These are phyloP conservation scores for Chloropsis cyanopogon DNA, from an alignment of 2,113 vertebrate genomes.

Conservation along the genomic window DNA sequence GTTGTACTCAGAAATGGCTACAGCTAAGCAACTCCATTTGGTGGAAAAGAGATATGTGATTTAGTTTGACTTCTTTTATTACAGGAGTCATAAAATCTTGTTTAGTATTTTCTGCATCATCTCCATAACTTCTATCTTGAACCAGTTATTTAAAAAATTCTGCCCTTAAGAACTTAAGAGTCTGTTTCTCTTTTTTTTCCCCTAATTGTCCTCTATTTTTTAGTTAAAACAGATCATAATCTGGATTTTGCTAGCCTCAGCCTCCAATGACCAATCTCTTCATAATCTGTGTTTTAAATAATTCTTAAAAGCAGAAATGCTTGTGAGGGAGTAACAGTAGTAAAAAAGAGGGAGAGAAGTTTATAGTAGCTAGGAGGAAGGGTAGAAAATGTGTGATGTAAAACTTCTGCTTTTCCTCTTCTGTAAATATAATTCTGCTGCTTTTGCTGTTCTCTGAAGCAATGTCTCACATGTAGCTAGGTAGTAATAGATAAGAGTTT, in stretches of 20 bases:
- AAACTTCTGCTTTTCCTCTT: background rate
- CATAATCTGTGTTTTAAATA: background rate
- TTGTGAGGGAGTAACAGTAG: background rate
- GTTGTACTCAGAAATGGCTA: background rate
- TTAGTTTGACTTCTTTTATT: background rate
- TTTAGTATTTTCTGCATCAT: background rate
- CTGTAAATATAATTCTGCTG: background rate
- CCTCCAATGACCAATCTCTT: background rate
- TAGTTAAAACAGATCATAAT: background rate
- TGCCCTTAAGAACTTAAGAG: background rate
- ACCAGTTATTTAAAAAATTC: background rate
- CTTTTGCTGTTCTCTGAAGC: background rate
- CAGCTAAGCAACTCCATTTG: background rate
- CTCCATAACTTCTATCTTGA: background rate
- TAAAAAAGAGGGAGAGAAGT: background rate
- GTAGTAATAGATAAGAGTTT: background rate
- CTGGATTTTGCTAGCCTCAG: background rate
- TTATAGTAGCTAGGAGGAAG: background rate
- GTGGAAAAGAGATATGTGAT: background rate
- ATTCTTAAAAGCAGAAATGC: background rate
- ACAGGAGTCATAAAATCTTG: background rate
- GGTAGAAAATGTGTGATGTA: background rate
- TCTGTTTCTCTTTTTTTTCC: background rate
- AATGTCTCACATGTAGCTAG: background rate
- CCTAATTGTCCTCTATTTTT: background rate